Conservation (phyloP, 2,888 invertebrate genomes). For the Archaeoteleia sp. region DNA sequence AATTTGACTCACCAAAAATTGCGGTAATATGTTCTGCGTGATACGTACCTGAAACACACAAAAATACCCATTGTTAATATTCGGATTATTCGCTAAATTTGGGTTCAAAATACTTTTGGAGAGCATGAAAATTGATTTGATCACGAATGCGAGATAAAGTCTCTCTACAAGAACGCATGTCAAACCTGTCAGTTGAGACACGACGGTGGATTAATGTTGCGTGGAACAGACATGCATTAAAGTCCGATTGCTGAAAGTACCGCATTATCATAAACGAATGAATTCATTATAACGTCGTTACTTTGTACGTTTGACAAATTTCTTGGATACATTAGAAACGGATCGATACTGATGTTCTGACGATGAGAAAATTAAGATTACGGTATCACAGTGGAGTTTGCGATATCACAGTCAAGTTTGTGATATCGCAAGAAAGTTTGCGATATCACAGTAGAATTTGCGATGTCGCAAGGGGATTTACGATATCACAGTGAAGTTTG, state of each 20-base stretch:
- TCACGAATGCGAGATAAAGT: constrained; percentile 54
- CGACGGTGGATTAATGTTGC: constrained; percentile 50
- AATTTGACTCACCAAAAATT: no score
- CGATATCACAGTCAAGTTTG: no score
- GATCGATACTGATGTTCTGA: no score
- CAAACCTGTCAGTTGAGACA: constrained; percentile 51
- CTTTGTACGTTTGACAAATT: constrained; percentile 46
- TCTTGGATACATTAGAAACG: no score
- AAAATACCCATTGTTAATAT: constrained; percentile 44
- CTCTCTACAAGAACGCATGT: constrained; percentile 47
- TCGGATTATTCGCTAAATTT: constrained; percentile 47
- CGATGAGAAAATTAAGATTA: no score
- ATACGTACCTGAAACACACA: constrained; percentile 53
- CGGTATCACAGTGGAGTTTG: no score
- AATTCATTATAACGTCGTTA: constrained; percentile 50
- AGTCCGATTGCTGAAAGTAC: constrained; percentile 51
- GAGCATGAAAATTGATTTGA: constrained; percentile 53
- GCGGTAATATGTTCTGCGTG: constrained; percentile 38
- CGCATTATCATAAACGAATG: constrained; percentile 50
- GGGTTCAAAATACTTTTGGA: constrained; percentile 48
- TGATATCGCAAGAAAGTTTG: no score
- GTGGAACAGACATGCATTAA: constrained; percentile 52
- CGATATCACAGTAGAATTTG: no score
- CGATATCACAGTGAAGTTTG: no score
- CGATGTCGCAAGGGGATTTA: no score